These are phyloP conservation scores for Oreochromis grahami DNA, from an alignment of 2,797 vertebrate genomes.

Conservation along the genomic window DNA sequence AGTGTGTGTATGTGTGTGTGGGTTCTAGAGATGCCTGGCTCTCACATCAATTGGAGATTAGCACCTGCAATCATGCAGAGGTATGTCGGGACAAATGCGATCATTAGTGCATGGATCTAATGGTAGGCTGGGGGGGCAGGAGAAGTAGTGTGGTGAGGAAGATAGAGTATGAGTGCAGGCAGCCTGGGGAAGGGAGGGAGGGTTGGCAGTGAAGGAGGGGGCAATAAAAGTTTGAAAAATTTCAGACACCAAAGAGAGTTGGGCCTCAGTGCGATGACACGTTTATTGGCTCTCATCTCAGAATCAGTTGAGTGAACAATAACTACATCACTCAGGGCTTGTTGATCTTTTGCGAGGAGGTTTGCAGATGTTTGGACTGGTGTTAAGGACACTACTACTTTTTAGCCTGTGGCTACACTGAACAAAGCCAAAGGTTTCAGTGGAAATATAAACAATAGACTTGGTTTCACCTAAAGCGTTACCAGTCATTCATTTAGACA, in stretches of 20 bases:
- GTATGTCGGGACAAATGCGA: constrained; percentile 93
- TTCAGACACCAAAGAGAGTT: constrained; percentile 40
- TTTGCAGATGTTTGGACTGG: not conserved
- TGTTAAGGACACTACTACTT: not conserved
- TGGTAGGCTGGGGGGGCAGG: constrained; percentile 59
- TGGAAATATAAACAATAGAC: not conserved
- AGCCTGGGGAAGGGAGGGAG: accelerated
- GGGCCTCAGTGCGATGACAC: not conserved
- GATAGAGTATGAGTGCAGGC: not conserved
- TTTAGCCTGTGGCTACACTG: not conserved
- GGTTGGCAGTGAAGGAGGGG: not conserved
- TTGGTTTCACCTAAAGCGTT: not conserved
- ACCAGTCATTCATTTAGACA: not conserved
- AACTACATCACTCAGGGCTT: not conserved
- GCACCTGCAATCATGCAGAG: constrained; percentile 89
- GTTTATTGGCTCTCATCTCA: not conserved
- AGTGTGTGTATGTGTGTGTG: constrained; percentile 68
- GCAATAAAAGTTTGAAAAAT: constrained; percentile 84
- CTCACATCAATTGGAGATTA: constrained; percentile 91
- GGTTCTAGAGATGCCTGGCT: constrained; percentile 77
- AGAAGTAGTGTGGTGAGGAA: not conserved
- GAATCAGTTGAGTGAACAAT: not conserved
- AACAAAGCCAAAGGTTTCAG: not conserved
- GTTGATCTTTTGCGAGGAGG: not conserved
- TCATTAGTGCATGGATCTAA: constrained; percentile 90